A percentile compares a stretch with the other conserved stretches of the same genome.
Conservation (phyloP, 2,113 vertebrate species). For the Odobenus rosmarus region DNA sequence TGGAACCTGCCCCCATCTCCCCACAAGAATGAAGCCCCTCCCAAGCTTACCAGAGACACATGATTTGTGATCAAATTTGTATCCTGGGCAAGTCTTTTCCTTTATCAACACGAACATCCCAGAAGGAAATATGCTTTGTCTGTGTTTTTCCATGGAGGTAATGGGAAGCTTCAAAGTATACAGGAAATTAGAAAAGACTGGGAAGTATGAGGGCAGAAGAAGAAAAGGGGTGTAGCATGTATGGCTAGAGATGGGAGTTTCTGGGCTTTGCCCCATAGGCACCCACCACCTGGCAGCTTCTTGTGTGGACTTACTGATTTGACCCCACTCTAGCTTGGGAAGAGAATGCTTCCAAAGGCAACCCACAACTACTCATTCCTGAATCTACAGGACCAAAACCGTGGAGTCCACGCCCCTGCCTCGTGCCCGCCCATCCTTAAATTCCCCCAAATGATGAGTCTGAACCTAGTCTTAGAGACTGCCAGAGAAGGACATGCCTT, state of each 20-base stretch:
- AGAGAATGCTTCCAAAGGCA: neutral
- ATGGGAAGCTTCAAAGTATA: neutral
- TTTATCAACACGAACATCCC: neutral
- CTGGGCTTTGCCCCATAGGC: accelerated
- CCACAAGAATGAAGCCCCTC: neutral
- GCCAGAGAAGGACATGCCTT: neutral
- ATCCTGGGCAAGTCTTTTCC: neutral
- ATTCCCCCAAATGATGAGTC: neutral
- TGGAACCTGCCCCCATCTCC: neutral
- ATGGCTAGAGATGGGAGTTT: neutral
- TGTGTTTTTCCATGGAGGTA: neutral
- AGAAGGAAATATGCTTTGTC: neutral
- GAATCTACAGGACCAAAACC: neutral
- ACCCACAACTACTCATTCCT: neutral
- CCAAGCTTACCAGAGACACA: neutral
- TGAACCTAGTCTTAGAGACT: neutral
- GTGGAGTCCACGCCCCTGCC: accelerated
- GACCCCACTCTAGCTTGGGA: neutral
- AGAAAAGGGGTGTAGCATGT: neutral
- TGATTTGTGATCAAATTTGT: neutral
- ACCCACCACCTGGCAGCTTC: neutral
- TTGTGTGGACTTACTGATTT: neutral
- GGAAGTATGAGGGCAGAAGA: neutral
- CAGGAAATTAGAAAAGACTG: neutral
- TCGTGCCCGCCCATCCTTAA: neutral